These are phyloP conservation scores for Notolepis coatsorum DNA, from an alignment of 2,797 vertebrate species.

Conservation along the genomic window DNA sequence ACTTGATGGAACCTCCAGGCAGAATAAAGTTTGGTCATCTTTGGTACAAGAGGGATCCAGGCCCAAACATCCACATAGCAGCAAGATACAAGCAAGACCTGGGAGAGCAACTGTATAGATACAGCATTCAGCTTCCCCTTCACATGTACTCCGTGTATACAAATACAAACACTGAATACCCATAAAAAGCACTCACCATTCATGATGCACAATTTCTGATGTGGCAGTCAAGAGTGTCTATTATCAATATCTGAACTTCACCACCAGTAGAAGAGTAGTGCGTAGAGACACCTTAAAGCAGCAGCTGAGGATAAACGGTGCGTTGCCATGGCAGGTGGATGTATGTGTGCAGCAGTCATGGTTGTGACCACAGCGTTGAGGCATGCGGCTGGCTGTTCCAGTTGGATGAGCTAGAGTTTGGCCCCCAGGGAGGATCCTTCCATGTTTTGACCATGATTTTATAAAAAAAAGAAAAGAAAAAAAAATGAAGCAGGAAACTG, in stretches of 20 bases:
- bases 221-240: not conserved
- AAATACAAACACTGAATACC: not conserved
- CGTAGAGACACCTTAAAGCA: conserved; percentile 28
- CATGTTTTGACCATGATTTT: too few species aligned
- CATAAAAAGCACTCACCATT: conserved; percentile 58
- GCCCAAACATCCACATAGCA: conserved; percentile 35
- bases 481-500: too few species aligned
- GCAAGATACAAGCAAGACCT: conserved; percentile 28
- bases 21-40: conserved; percentile 48
- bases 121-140: not conserved
- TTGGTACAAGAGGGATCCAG: conserved; percentile 20
- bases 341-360: conserved; percentile 40
- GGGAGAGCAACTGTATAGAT: conserved; percentile 28
- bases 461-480: too few species aligned
- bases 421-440: conserved; percentile 20
- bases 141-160: not conserved
- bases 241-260: not conserved
- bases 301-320: conserved; percentile 50
- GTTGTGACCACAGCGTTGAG: conserved; percentile 45
- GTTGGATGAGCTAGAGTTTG: conserved; percentile 44
- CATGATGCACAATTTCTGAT: conserved; percentile 47
- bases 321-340: conserved; percentile 58
- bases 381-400: conserved; percentile 55
- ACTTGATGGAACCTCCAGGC: conserved; percentile 63
- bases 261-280: not conserved